Conservation (phyloP, 2,797 vertebrate species). For the Enteromius argenteus region DNA sequence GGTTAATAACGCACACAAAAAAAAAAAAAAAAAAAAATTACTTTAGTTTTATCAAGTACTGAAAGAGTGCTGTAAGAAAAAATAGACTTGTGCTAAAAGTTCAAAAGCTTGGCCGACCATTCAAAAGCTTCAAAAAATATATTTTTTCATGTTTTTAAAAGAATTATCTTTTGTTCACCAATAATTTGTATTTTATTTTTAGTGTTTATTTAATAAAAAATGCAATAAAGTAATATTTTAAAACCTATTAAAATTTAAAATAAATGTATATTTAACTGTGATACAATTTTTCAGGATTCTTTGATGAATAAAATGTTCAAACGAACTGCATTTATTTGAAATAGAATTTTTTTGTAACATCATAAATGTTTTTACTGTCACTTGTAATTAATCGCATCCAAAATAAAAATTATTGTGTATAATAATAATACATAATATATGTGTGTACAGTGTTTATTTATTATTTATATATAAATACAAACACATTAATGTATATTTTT, state of each 20-base stretch:
- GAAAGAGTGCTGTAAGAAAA: too few species aligned
- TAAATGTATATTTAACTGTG: background rate
- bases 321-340: background rate
- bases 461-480: too few species aligned
- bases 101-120: too few species aligned
- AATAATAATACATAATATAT: too few species aligned
- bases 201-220: background rate
- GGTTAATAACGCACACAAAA: background rate
- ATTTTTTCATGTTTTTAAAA: background rate
- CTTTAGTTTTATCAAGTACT: background rate
- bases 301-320: background rate
- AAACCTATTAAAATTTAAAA: background rate
- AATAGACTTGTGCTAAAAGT: too few species aligned
- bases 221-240: slow-evolving; percentile 3
- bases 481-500: too few species aligned
- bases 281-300: background rate
- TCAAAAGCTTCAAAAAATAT: background rate
- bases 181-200: too few species aligned
- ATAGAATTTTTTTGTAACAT: background rate
- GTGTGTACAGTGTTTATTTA: too few species aligned
- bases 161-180: background rate
- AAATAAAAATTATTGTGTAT: too few species aligned
- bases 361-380: background rate
- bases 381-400: background rate
- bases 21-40: background rate